Conservation (phyloP, 2,797 vertebrate species). For the Pelochelys cantorii region DNA sequence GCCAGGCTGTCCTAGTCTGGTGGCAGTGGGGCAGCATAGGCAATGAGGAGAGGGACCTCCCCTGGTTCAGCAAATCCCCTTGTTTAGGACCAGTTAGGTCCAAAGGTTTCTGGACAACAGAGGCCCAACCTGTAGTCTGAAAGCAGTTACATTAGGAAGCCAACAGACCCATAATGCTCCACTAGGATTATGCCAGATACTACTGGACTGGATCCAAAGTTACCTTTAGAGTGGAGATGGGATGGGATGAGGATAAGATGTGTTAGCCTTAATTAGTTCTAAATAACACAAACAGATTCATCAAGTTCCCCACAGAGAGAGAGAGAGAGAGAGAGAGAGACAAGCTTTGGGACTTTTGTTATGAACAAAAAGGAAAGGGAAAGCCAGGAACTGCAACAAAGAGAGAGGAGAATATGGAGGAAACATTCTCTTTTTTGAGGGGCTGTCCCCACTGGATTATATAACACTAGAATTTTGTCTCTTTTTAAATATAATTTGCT, state of each 20-base stretch:
- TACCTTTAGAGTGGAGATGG: background rate
- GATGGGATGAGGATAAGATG: accelerated
- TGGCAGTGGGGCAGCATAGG: too few species aligned
- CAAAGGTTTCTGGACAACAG: too few species aligned
- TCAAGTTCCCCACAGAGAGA: background rate
- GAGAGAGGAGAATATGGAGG: background rate
- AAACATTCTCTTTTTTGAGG: background rate
- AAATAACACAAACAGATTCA: background rate
- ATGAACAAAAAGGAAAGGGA: background rate
- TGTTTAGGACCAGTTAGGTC: too few species aligned
- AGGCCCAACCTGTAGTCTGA: background rate
- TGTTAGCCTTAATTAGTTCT: background rate
- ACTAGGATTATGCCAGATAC: background rate
- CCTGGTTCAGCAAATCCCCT: too few species aligned
- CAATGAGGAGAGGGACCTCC: too few species aligned
- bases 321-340: background rate
- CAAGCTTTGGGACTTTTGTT: background rate
- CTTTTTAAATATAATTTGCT: background rate
- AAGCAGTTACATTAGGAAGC: background rate
- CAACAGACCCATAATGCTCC: background rate
- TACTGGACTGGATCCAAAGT: background rate
- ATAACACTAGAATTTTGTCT: background rate
- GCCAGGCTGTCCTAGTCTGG: too few species aligned
- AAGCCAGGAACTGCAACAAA: background rate
- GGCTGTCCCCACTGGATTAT: background rate